phyloP scores from a whole-genome alignment of 2,888 invertebrate genomes.

The Pecten maximus region DNA sequence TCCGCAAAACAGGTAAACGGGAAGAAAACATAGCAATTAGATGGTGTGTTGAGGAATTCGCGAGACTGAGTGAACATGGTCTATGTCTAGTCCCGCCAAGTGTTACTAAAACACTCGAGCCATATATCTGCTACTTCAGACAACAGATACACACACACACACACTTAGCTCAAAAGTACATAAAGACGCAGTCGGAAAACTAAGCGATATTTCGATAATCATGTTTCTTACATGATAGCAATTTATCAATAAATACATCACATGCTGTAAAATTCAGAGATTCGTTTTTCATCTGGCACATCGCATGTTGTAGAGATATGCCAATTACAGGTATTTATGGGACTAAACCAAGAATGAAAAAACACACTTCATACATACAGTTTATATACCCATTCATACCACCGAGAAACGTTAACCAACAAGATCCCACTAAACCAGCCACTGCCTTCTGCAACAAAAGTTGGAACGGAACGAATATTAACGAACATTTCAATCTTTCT shows the following conservation, averaged over 20 bases:
- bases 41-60: background rate
- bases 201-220: background rate
- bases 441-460: background rate
- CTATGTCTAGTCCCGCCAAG: background rate
- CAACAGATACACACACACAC: background rate
- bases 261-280: background rate
- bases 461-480: background rate
- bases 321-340: background rate
- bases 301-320: background rate
- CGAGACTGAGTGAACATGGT: background rate
- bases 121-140: background rate
- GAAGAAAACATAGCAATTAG: constrained; percentile 5
- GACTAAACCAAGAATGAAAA: background rate
- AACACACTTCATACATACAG: background rate
- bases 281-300: background rate
- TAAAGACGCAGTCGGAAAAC: background rate
- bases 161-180: background rate
- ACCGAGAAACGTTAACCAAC: no score
- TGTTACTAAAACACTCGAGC: background rate
- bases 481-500: background rate
- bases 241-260: background rate
- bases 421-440: no score
- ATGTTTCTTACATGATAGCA: background rate
- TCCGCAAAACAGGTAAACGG: constrained; percentile 26
- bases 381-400: background rate